Percentiles rank a stretch among this genome's conserved stretches.
Conservation (phyloP, 2,797 vertebrate genomes). For the Sebastes jordani region DNA sequence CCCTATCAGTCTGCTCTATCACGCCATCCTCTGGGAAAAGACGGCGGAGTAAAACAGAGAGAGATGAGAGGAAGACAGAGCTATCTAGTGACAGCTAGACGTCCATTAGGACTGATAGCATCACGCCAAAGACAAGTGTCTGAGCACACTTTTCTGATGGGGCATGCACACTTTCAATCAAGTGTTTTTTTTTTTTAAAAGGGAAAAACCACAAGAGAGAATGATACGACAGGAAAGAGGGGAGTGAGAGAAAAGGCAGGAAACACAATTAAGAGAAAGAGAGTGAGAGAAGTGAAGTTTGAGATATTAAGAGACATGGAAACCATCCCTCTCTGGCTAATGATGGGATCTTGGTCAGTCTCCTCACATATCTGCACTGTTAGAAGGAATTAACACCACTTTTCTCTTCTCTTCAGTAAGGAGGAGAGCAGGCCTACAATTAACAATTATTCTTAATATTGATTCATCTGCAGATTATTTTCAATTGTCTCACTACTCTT, state of each 20-base stretch:
- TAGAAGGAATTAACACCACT: constrained; percentile 30
- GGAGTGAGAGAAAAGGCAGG: background rate
- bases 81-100: constrained; percentile 70
- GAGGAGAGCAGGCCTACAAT: background rate
- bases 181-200: background rate
- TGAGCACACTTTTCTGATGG: constrained; percentile 54
- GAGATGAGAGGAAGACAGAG: constrained; percentile 69
- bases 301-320: constrained; percentile 18
- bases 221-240: constrained; percentile 7
- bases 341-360: constrained; percentile 32
- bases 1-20: constrained; percentile 72
- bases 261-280: constrained; percentile 29
- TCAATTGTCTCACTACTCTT: background rate
- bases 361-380: constrained; percentile 30
- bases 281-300: constrained; percentile 15
- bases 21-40: constrained; percentile 64
- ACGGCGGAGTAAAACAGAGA: constrained; percentile 61
- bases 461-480: background rate
- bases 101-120: constrained; percentile 76
- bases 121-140: constrained; percentile 64
- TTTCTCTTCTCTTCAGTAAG: constrained; percentile 7
- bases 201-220: constrained; percentile 7
- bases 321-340: constrained; percentile 22
- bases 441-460: background rate
- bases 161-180: constrained; percentile 30